Evolutionary conservation across 2,113 vertebrate species (phyloP).

Genomic region (Fregata magnificens): DNA sequence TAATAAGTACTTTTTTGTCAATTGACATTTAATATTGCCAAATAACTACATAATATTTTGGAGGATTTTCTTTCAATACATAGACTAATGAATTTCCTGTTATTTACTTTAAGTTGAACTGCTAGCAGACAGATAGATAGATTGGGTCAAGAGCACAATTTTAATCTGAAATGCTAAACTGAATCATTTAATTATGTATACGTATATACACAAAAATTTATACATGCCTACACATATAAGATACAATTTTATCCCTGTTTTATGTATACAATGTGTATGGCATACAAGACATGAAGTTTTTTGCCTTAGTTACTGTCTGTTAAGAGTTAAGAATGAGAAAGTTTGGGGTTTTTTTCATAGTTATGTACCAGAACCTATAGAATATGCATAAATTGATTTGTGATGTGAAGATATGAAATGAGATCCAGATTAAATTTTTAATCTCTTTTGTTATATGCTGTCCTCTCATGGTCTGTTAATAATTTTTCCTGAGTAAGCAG

Average conservation of each 20-base stretch:
- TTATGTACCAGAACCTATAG: neutral
- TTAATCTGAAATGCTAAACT: neutral
- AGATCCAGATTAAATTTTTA: neutral
- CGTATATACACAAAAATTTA: neutral
- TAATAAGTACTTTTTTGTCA: neutral
- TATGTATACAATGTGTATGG: neutral
- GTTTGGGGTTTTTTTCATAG: neutral
- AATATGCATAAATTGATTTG: neutral
- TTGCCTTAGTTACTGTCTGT: neutral
- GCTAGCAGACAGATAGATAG: neutral
- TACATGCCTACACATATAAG: neutral
- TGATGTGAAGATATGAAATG: neutral
- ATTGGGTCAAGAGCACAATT: neutral
- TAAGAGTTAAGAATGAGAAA: neutral
- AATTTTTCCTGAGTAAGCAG: neutral
- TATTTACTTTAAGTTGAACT: neutral
- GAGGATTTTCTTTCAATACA: neutral
- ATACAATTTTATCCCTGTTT: neutral
- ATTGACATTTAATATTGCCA: neutral
- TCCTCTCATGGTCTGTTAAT: neutral
- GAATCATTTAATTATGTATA: neutral
- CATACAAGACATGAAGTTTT: neutral
- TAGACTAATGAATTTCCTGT: neutral
- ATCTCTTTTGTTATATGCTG: neutral
- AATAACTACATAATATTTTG: neutral